Evolutionary conservation across 2,888 invertebrate species (phyloP).

Genomic region (Cheilosia impressa): DNA sequence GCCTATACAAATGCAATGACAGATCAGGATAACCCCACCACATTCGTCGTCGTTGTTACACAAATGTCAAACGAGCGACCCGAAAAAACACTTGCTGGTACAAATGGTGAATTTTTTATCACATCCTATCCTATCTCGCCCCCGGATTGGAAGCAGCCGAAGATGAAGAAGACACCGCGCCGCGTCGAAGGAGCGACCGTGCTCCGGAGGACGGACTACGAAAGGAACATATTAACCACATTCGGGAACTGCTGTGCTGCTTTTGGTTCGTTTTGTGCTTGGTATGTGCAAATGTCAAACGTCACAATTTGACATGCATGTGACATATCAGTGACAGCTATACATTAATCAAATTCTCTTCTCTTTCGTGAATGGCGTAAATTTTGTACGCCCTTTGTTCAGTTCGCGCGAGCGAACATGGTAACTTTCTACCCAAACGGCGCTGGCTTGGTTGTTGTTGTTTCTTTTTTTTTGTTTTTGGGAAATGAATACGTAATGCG

Average conservation of each 20-base stretch:
- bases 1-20: slow-evolving; percentile 58
- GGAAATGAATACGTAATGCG: slow-evolving; percentile 71
- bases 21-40: slow-evolving; percentile 63
- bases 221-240: slow-evolving; percentile 68
- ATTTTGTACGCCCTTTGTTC: slow-evolving; percentile 77
- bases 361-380: slow-evolving; percentile 78
- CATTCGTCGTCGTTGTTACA: slow-evolving; percentile 53
- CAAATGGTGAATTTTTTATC: slow-evolving; percentile 75
- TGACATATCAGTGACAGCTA: slow-evolving; percentile 84
- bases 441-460: neutral
- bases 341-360: slow-evolving; percentile 84
- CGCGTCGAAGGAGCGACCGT: slow-evolving; percentile 42
- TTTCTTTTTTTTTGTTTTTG: slow-evolving; percentile 42
- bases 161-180: slow-evolving; percentile 65
- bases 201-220: slow-evolving; percentile 53
- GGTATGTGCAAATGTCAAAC: slow-evolving; percentile 82
- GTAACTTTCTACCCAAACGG: slow-evolving; percentile 56
- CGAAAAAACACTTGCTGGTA: slow-evolving; percentile 75
- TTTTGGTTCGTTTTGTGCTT: slow-evolving; percentile 43
- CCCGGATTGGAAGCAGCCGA: slow-evolving; percentile 58
- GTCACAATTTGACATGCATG: slow-evolving; percentile 84
- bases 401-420: slow-evolving; percentile 64
- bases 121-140: slow-evolving; percentile 60
- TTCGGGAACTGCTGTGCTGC: slow-evolving; percentile 56
- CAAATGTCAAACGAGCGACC: slow-evolving; percentile 72